Percentiles rank a stretch among this genome's conserved stretches.
These are phyloP conservation scores for Athalia cordata DNA, from an alignment of 2,888 invertebrate genomes.

Conservation along the genomic window DNA sequence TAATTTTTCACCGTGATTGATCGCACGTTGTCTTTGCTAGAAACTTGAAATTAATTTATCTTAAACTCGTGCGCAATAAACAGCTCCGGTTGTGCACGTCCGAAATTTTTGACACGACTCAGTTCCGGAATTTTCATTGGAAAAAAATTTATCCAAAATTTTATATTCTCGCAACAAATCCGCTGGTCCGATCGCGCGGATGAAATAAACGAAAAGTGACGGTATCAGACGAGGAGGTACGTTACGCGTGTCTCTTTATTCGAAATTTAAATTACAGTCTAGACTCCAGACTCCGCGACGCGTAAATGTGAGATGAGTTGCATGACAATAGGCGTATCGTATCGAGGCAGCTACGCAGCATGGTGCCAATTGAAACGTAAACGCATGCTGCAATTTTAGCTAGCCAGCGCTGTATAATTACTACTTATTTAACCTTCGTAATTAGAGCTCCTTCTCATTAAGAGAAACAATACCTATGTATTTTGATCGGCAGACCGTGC, in stretches of 20 bases:
- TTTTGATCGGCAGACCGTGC: background rate
- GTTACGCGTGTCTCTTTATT: background rate
- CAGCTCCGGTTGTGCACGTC: too few relatives aligned
- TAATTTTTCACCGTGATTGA: background rate
- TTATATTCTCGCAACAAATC: too few relatives aligned
- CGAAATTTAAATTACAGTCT: background rate
- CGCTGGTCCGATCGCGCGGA: too few relatives aligned
- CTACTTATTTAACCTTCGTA: conserved; percentile 18
- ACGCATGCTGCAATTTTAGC: background rate
- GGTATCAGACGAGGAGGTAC: background rate
- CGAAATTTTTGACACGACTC: too few relatives aligned
- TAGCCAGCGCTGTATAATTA: background rate
- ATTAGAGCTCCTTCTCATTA: conserved; percentile 14
- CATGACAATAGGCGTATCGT: conserved; percentile 33
- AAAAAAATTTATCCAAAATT: too few relatives aligned
- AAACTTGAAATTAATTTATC: background rate
- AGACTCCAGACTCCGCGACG: conserved; percentile 22
- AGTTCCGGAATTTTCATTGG: too few relatives aligned
- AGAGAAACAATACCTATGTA: conserved; percentile 1
- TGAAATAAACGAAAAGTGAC: background rate
- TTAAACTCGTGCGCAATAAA: too few relatives aligned
- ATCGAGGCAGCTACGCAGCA: background rate
- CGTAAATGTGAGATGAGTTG: conserved; percentile 32
- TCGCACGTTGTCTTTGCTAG: background rate
- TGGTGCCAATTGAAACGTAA: conserved; percentile 23